These are phyloP conservation scores for Aspiorhynchus laticeps DNA, from an alignment of 2,113 vertebrate genomes.

Conservation along the genomic window DNA sequence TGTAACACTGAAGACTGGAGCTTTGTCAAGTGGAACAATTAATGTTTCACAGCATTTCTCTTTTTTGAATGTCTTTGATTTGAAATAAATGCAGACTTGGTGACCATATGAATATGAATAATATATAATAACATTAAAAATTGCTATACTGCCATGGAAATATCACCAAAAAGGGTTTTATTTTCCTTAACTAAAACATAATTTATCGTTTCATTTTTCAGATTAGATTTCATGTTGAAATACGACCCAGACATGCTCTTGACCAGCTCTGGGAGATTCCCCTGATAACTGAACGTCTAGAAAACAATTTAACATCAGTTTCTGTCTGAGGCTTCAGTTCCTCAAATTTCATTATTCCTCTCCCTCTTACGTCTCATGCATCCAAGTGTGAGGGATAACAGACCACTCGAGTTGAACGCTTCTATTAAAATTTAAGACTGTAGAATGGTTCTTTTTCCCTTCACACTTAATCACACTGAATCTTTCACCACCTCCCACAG, in stretches of 20 bases:
- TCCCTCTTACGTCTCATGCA: neutral
- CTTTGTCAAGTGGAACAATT: no score
- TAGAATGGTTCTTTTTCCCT: conserved; percentile 1
- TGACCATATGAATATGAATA: no score
- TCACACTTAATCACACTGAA: conserved; percentile 18
- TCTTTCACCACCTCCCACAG: conserved; percentile 22
- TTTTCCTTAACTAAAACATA: no score
- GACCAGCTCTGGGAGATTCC: neutral
- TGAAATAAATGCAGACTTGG: no score
- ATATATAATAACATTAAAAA: no score
- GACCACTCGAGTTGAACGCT: neutral
- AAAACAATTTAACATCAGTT: neutral
- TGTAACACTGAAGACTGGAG: neutral
- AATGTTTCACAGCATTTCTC: no score
- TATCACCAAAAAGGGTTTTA: no score
- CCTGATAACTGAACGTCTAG: neutral
- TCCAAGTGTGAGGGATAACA: neutral
- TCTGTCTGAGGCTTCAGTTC: neutral
- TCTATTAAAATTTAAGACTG: conserved; percentile 26
- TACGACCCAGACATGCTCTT: neutral
- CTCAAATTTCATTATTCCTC: neutral
- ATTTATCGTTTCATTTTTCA: no score
- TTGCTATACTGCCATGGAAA: no score
- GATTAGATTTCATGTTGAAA: neutral
- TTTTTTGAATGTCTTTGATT: no score